A percentile compares a stretch with the other conserved stretches of the same genome.
phyloP scores from a whole-genome alignment of 2,113 vertebrate genomes.

The Hiodon tergisus region DNA sequence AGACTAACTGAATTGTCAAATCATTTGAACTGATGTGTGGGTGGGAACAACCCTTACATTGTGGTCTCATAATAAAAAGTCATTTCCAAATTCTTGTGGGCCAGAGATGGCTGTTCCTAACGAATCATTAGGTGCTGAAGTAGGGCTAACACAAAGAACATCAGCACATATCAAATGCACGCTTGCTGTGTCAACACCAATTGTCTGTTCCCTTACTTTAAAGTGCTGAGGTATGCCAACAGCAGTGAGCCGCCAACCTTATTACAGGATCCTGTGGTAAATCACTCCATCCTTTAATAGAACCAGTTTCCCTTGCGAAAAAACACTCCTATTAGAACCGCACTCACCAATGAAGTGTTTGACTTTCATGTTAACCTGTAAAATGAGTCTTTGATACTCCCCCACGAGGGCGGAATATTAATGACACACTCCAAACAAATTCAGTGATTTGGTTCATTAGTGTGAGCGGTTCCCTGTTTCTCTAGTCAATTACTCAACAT shows the following conservation, averaged over 20 bases:
- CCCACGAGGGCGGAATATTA: constrained; percentile 7
- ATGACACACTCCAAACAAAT: constrained; percentile 10
- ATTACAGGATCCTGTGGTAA: background rate
- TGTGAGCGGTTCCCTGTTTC: constrained; percentile 51
- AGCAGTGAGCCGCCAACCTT: background rate
- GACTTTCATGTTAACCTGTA: background rate
- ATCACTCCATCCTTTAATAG: background rate
- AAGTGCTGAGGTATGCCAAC: background rate
- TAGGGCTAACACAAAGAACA: background rate
- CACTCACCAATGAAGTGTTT: background rate
- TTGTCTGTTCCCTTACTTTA: background rate
- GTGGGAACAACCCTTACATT: constrained; percentile 6
- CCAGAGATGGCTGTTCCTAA: background rate
- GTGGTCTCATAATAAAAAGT: constrained; percentile 1
- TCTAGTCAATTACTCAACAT: constrained; percentile 79
- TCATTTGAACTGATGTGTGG: no score
- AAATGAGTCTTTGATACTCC: background rate
- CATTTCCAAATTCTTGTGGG: background rate
- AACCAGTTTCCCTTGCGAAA: background rate
- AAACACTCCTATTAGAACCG: no score
- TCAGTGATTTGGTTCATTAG: constrained; percentile 9
- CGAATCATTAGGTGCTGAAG: background rate
- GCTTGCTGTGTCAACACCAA: background rate
- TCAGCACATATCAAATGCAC: background rate
- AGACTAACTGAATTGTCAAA: no score